Evolutionary conservation across 2,888 invertebrate genomes (phyloP).

Genomic region (Mamestra brassicae): DNA sequence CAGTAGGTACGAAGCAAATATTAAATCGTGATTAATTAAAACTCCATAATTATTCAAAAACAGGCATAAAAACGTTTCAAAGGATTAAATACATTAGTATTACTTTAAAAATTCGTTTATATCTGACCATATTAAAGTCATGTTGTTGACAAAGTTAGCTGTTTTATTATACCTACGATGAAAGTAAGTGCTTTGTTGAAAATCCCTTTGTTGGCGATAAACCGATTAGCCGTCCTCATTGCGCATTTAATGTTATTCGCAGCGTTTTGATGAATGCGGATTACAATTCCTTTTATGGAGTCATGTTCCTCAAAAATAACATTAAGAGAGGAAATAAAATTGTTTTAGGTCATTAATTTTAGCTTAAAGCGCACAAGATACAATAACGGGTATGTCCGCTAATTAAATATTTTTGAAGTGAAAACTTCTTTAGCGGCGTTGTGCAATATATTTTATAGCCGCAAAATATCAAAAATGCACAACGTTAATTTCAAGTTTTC

Average conservation of each 20-base stretch:
- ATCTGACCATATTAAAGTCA: conserved; percentile 13
- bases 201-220: conserved; percentile 29
- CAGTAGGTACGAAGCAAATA: neutral
- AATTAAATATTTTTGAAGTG: neutral
- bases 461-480: no score
- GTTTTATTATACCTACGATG: conserved; percentile 20
- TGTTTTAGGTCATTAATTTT: neutral
- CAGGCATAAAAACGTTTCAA: conserved; percentile 1
- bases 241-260: conserved; percentile 22
- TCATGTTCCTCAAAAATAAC: neutral
- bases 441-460: no score
- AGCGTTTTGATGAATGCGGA: neutral
- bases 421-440: no score
- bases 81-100: conserved; percentile 6
- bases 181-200: conserved; percentile 7
- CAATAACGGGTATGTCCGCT: neutral
- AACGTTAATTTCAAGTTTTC: neutral
- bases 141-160: conserved; percentile 4
- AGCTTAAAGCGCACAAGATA: neutral
- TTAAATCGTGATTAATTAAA: conserved; percentile 3
- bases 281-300: neutral
- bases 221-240: conserved; percentile 22
- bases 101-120: neutral
- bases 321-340: neutral
- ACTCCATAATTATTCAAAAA: neutral